A percentile compares a stretch with the other conserved stretches of the same genome.
Evolutionary conservation across 2,888 invertebrate genomes (phyloP).

Genomic region (Himalopsyche tibetana): DNA sequence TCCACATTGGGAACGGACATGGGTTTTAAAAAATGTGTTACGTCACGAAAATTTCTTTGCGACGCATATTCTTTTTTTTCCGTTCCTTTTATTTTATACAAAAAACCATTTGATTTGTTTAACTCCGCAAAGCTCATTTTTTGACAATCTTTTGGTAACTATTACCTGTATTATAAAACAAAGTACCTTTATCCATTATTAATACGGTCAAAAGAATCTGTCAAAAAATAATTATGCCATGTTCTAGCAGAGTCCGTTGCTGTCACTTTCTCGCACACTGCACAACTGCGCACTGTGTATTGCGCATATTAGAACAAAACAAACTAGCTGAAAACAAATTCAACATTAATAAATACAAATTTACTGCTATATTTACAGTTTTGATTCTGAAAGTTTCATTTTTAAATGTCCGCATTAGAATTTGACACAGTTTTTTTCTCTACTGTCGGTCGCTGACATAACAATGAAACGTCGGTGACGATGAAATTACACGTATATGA

Average conservation of each 20-base stretch:
- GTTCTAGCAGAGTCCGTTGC: neutral
- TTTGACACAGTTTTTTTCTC: conserved; percentile 9
- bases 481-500: neutral
- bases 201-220: no score
- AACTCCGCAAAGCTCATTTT: no score
- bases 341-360: no score
- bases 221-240: neutral
- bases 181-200: no score
- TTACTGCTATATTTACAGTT: neutral
- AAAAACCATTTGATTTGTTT: no score
- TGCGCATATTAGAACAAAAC: neutral
- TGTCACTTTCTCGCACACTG: conserved; percentile 10
- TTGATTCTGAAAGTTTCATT: neutral
- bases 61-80: no score
- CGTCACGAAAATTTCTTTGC: no score
- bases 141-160: no score
- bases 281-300: conserved; percentile 3
- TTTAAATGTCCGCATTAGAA: conserved; percentile 31
- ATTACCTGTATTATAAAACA: no score
- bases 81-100: no score
- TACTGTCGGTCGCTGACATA: neutral
- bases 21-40: no score
- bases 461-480: neutral
- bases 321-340: neutral
- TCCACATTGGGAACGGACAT: no score